Base-by-base conservation (phyloP, 2,113 vertebrate genomes). In the Crotalus viridis region DNA sequence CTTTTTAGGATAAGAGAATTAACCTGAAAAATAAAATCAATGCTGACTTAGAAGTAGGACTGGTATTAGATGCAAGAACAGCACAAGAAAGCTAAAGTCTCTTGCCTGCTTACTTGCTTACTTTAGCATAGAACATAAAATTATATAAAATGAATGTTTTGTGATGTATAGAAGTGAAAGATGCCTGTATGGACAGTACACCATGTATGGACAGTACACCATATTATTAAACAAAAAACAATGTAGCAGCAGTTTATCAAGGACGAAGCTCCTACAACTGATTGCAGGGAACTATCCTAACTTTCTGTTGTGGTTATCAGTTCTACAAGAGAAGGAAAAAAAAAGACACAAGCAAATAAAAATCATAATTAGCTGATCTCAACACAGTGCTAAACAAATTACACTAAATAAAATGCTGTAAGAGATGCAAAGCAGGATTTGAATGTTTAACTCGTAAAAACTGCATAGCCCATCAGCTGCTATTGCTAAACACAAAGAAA, bases 1-100 rank as follows among this genome's bases (percentile, higher is more conserved):
- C 99, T 97, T 97, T 98, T 99, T 94, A 99, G 97, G 26, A 98
- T 96, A 95, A 96, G 85, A 88, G 99, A 97, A 94, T 98, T 98
- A 51, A 99, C 98, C 99, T 99, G 95, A 92, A 91, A 97, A 94
- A 96, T 8, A 96, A 96, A 93, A 96, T 10, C 93, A 96, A 93
- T 93, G 85, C 26, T 88, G 22, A 52, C 48, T 0, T 59, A 55
- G 56, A 15, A 64, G 7, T 54, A n/a, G 93, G 21, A 51, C 21
- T 43, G 33, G 43, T 59, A 46, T 59, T 5, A 85, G 39, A 85
- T 24, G 52, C 56, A 43, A 89, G 52, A 88, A 28, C 26, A 52
- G n/a, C 13, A 61, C 8, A 57, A 54, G 12, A 86, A 90, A 39
- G 22, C 21, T 28, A 52, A 19, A 90, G 57, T 87, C 9, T n/a